Conservation (phyloP, 1,140 invertebrate species). For the Euwallacea fornicatus region DNA sequence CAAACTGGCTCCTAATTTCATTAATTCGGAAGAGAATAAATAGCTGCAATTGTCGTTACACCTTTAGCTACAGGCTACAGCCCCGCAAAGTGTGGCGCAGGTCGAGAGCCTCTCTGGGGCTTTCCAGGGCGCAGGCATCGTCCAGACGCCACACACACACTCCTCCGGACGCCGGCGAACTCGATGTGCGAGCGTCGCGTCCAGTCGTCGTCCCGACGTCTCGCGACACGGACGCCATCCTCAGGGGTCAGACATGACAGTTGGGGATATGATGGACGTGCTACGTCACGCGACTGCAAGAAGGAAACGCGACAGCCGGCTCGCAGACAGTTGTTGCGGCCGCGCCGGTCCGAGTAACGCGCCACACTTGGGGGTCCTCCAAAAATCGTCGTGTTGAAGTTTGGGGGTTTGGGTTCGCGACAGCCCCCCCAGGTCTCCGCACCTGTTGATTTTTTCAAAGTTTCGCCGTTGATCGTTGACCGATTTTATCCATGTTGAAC, state of each 20-base stretch:
- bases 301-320: slow-evolving; percentile 30
- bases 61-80: neutral
- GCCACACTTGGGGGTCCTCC: slow-evolving; percentile 22
- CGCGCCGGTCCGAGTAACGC: slow-evolving; percentile 19
- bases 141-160: slow-evolving; percentile 4
- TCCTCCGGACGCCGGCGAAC: slow-evolving; percentile 27
- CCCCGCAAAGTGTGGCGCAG: slow-evolving; percentile 10
- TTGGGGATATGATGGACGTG: slow-evolving; percentile 20
- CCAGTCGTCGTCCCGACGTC: slow-evolving; percentile 21
- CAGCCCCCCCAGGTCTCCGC: neutral
- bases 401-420: neutral
- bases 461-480: slow-evolving; percentile 16
- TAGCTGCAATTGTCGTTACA: neutral
- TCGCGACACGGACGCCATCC: slow-evolving; percentile 29
- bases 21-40: neutral
- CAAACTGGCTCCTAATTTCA: too few relatives aligned
- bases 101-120: slow-evolving; percentile 6
- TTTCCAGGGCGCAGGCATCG: slow-evolving; percentile 18
- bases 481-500: slow-evolving; percentile 25
- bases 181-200: neutral
- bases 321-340: slow-evolving; percentile 26
- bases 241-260: slow-evolving; percentile 13
- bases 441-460: slow-evolving; percentile 33
- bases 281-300: slow-evolving; percentile 19
- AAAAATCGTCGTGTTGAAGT: slow-evolving; percentile 2